These are phyloP conservation scores for Myocastor coypus DNA, from an alignment of 2,113 vertebrate species.

Conservation along the genomic window DNA sequence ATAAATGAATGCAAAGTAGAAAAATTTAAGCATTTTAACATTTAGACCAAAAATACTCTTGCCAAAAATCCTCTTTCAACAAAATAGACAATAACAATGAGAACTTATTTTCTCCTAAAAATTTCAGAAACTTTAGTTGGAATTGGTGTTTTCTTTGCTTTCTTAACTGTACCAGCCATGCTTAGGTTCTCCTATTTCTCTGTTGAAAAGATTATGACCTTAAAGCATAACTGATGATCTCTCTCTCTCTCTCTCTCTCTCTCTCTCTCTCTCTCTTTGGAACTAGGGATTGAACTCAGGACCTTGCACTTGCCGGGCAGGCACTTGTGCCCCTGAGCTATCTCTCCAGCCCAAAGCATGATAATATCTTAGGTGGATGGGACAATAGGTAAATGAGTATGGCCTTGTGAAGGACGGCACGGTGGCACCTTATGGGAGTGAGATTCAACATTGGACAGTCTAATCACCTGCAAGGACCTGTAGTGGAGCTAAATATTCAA, in stretches of 20 bases:
- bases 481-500: constrained; percentile 7
- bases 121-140: constrained; percentile 12
- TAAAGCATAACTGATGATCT: not conserved
- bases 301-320: too few relatives aligned
- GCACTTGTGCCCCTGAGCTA: too few relatives aligned
- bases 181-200: not conserved
- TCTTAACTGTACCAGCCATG: not conserved
- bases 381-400: not conserved
- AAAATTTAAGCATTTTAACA: constrained; percentile 62
- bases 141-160: not conserved
- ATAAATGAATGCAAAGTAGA: constrained; percentile 5
- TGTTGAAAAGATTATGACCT: constrained; percentile 25
- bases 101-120: not conserved
- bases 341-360: not conserved
- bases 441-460: not conserved
- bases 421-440: not conserved
- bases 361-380: not conserved
- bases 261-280: too few relatives aligned
- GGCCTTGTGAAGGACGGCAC: not conserved
- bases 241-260: too few relatives aligned
- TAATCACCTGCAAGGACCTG: not conserved
- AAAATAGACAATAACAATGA: constrained; percentile 23
- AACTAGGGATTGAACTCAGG: too few relatives aligned
- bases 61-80: not conserved
- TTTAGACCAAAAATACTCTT: not conserved